Base-by-base conservation (phyloP, 2,113 vertebrate species). In the Isichthys henryi region DNA sequence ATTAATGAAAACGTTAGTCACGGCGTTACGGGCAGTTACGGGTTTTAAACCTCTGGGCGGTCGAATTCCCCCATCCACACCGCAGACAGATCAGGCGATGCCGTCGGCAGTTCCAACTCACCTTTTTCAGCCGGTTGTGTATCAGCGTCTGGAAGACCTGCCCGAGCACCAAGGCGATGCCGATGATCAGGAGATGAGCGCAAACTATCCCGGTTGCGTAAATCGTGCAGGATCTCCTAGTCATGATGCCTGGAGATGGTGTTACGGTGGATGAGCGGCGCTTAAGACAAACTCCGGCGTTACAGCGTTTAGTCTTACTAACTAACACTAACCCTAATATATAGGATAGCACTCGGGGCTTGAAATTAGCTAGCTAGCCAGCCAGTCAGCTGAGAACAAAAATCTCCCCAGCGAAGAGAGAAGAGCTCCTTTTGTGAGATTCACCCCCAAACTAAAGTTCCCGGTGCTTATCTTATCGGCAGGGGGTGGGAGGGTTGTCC, bases 71-170 rank as follows among this genome's bases (percentile, higher is more conserved):
- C 13, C 82, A 84, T 84, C 8, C 10, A 48, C 3, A 21, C 45
- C 39, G 39, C 23, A 48, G 6, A 46, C 10, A 23, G 17, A 48
- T 9, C 17, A 19, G 43, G 77, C 39, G 3, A 21, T 11, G 21
- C 35, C 82, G 45, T 46, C 39, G 82, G 82, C 5, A 17, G 82
- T 7, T 2, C 45, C 45, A 7, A 84, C 94, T 94, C 56, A 96
- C 96, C 95, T 96, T 93, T 92, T 96, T 96, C 87, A 96, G 89
- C 82, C 96, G 93, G 89, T 92, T 95, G 86, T 96, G 92, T 17
- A 96, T 96, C 93, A 95, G 92, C 58, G 96, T 96, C 92, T 96
- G 96, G 92, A 96, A 96, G 94, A 96, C 95, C 92, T 96, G 96
- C 91, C 94, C 95, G 92, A 96, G 94, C 58, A 96, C 92, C 92